Evolutionary conservation across 1,140 invertebrate genomes (phyloP).

Genomic region (silkworm (Bombyx mori)): ASM3026992v2 NC_085129.1:13685501-13686000

Average conservation of each 20-base stretch:
- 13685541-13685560: conserved; percentile 23
- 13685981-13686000: too few species aligned
- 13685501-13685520: background rate
- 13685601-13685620: conserved; percentile 34
- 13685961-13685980: too few species aligned
- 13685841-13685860: too few species aligned
- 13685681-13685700: conserved; percentile 33
- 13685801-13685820: background rate
- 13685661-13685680: conserved; percentile 37
- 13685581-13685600: conserved; percentile 48
- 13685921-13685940: too few species aligned
- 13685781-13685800: conserved; percentile 42
- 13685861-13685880: too few species aligned
- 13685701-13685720: conserved; percentile 38
- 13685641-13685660: conserved; percentile 43
- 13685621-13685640: conserved; percentile 21
- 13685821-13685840: too few species aligned
- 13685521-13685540: background rate
- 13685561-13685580: conserved; percentile 47
- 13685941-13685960: too few species aligned
- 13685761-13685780: conserved; percentile 46
- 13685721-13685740: conserved; percentile 28
- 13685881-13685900: too few species aligned
- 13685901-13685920: too few species aligned
- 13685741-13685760: conserved; percentile 27